These are phyloP conservation scores for Neodon shergylaensis DNA, from an alignment of 2,113 vertebrate species.

Conservation along the genomic window DNA sequence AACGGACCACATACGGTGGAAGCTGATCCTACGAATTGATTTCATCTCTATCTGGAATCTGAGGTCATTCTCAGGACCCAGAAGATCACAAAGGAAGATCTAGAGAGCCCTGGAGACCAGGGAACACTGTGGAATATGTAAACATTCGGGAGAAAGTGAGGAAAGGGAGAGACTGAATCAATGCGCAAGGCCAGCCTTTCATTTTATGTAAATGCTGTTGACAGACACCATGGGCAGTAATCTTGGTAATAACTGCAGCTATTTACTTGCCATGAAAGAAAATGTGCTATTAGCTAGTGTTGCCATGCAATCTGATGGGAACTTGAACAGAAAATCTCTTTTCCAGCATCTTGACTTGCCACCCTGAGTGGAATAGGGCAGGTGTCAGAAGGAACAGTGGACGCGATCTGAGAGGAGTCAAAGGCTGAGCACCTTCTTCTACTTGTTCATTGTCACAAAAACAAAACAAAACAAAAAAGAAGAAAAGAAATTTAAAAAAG, in stretches of 20 bases:
- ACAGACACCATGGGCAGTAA: background rate
- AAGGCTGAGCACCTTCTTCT: background rate
- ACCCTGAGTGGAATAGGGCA: background rate
- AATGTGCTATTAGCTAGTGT: background rate
- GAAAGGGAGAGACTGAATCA: background rate
- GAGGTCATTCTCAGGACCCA: background rate
- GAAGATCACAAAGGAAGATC: background rate
- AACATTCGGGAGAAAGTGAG: background rate
- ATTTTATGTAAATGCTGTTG: background rate
- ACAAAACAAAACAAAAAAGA: too few relatives aligned
- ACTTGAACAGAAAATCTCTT: constrained; percentile 12
- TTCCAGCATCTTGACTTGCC: background rate
- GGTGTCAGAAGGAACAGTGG: background rate
- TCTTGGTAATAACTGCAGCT: background rate
- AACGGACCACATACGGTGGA: background rate
- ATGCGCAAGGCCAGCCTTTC: background rate
- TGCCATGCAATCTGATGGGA: background rate
- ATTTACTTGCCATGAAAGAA: background rate
- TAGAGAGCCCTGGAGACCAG: background rate
- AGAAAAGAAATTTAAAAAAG: background rate
- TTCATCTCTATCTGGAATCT: background rate
- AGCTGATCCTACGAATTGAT: background rate
- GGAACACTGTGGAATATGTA: background rate
- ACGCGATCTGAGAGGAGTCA: background rate
- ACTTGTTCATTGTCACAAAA: background rate